Evolutionary conservation across 2,888 invertebrate species (phyloP), one percentile per base, ranked within the genome.

Genomic region (Dynastes grantii): DNA sequence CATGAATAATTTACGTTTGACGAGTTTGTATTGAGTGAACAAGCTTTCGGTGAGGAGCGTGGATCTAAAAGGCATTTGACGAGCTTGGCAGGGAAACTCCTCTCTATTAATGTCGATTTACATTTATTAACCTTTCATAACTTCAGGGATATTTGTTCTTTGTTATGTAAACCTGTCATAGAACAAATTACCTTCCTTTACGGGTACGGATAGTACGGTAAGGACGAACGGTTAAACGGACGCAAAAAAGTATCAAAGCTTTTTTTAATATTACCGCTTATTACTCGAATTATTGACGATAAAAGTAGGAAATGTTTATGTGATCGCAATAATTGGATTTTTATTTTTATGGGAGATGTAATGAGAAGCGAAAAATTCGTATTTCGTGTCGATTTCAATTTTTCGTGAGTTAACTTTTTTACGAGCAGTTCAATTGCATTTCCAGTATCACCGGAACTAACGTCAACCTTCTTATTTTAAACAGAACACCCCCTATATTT

Each of bases 91-190:
- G 68, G 11, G 68, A 68, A 22, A 11, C 51, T 29, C 40, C 49
- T 68, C 68, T 51, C 51, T 51, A 68, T 51, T 51, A 51, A 45
- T 49, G 32, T 32, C 51, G 29, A 68, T 68, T 68, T 68, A 22
- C 51, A 68, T 68, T 45, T 29, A 68, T 29, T 68, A 51, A 68
- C 68, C 49, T 68, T 68, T 68, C 68, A 51, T 68, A 68, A 68
- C 49, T 68, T 68, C n/a, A 13, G 51, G 27, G 22, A 68, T 51
- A 68, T 51, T 68, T 68, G 68, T 51, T 51, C 27, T 68, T 49
- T 49, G 49, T 68, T 27, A 68, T 68, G 63, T 68, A 51, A 49
- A 68, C 49, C 51, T 29, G 40, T 68, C 68, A 51, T 68, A 51
- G 32, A 67, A 51, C 16, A 68, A n/a, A 68, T 27, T 68, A 29